Base-by-base conservation (phyloP, 2,888 invertebrate genomes). In the Caenorhabditis sinica region DNA sequence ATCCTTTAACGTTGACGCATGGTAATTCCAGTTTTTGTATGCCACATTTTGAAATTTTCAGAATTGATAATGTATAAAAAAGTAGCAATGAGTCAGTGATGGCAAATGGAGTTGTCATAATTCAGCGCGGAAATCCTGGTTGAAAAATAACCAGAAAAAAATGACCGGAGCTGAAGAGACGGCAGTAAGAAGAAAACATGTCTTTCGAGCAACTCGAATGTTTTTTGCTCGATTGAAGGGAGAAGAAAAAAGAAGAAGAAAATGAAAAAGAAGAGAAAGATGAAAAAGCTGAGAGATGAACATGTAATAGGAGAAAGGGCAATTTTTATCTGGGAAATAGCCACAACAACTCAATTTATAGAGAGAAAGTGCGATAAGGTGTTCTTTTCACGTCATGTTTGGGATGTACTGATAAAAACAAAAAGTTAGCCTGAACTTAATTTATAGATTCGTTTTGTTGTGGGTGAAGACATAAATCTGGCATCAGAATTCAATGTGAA, bases 1-100 rank as follows among this genome's bases (percentile, higher is more conserved):
- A 80, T 80, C 80, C 80, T 30, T 17, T 43, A 56, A 69, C 65
- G 71, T 49, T 80, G 80, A 80, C 80, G 80, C 80, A 80, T 23
- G 33, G 33, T 17, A 11, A 23, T 45, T 73, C 73, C 28, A 73
- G 73, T 77, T 68, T 68, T 80, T 68, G 15, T n/a, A 76, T 30
- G 45, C 15, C 33, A 49, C 28, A 20, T 53, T 65, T 75, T 30
- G 20, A 61, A 43, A 73, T 15, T 63, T 58, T 66, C 66, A 53
- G 36, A 51, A 58, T 53, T 66, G 74, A 74, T 63, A 74, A 51
- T 63, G 3, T 20, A 61, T 43, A 45, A 43, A 43, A 33, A 36
- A 23, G 40, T 40, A 13, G 28, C 4, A 25, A 58, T 75, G 75
- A 66, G 53, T 74, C 74, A 74, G 25, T 36, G n/a, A n/a, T n/a